phyloP scores from a whole-genome alignment of 2,113 vertebrate genomes.

The Pteronura brasiliensis region DNA sequence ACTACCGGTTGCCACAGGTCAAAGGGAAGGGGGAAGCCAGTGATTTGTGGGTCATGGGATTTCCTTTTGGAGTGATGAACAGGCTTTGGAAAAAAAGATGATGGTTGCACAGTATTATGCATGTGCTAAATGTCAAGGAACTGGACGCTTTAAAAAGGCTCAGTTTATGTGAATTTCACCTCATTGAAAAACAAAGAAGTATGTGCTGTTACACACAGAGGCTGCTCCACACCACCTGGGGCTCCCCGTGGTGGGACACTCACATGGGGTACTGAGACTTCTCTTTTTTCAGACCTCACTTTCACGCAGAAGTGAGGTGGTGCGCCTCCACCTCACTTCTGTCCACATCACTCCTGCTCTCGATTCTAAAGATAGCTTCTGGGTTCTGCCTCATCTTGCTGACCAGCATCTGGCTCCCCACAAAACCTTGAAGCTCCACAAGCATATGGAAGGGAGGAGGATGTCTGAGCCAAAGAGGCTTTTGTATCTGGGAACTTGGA shows the following conservation, averaged over 20 bases:
- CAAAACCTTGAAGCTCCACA: background rate
- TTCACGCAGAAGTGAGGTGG: too few relatives aligned
- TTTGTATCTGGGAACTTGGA: background rate
- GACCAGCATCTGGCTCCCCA: background rate
- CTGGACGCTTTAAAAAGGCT: background rate
- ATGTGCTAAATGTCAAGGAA: background rate
- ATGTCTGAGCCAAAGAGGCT: background rate
- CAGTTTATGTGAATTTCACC: background rate
- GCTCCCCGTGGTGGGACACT: background rate
- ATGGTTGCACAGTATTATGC: background rate
- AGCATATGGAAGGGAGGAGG: accelerated
- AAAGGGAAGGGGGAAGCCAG: background rate
- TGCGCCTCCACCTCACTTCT: background rate
- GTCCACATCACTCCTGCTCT: background rate
- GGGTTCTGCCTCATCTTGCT: background rate
- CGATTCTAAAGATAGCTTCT: background rate
- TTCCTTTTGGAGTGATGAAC: background rate
- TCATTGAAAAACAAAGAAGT: background rate
- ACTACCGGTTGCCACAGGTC: background rate
- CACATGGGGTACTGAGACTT: background rate
- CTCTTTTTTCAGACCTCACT: background rate
- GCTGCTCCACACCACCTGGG: background rate
- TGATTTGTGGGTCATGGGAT: accelerated
- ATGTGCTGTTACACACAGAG: background rate
- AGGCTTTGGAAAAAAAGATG: background rate